Conservation (phyloP, 2,888 invertebrate species). For the Leucophenga montana region DNA sequence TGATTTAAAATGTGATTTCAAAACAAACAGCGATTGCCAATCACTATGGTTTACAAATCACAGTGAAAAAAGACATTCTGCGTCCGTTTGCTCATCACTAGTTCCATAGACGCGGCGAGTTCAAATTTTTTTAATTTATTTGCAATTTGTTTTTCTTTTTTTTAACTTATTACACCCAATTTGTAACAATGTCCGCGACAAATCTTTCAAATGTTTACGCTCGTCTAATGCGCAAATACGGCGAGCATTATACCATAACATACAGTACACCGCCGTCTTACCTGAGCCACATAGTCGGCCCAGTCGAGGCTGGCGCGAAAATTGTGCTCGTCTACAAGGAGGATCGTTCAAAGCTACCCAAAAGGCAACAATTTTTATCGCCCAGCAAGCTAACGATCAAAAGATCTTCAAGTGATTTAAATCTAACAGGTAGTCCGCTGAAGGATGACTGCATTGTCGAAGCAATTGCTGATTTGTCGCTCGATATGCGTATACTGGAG, state of each 20-base stretch:
- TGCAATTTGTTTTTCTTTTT: too few species aligned
- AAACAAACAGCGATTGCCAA: too few species aligned
- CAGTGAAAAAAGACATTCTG: too few species aligned
- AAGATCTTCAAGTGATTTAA: constrained; percentile 41
- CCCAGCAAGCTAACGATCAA: constrained; percentile 48
- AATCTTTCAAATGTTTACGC: constrained; percentile 70
- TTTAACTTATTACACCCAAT: too few species aligned
- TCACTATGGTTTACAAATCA: too few species aligned
- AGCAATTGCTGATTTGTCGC: constrained; percentile 61
- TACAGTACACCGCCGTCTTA: constrained; percentile 60
- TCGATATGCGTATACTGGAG: constrained; percentile 52
- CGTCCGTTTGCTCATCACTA: too few species aligned
- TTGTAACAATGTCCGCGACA: background rate
- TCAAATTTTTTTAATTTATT: too few species aligned
- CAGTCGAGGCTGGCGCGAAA: constrained; percentile 51
- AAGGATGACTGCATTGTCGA: constrained; percentile 70
- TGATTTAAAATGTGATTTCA: too few species aligned
- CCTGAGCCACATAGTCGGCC: constrained; percentile 54
- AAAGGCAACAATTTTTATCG: constrained; percentile 32
- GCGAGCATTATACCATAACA: constrained; percentile 55
- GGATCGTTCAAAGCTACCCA: constrained; percentile 39
- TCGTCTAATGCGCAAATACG: constrained; percentile 56
- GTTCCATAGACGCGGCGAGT: too few species aligned
- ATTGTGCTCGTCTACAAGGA: constrained; percentile 60
- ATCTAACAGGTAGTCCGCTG: constrained; percentile 71